These are phyloP conservation scores for Diadophis punctatus DNA, from an alignment of 2,113 vertebrate genomes.

Conservation along the genomic window DNA sequence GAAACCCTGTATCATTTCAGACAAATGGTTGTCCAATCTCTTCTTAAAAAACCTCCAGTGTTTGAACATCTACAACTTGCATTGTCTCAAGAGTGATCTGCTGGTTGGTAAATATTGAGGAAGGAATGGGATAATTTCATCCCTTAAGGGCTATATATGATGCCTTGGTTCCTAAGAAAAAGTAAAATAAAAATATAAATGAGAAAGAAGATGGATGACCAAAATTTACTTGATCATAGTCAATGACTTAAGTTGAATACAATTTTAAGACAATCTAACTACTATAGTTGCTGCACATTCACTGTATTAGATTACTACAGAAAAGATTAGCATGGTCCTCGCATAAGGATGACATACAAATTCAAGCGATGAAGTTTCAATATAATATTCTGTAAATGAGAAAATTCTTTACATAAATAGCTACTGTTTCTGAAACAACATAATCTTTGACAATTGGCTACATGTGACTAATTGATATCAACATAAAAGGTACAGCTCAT, in stretches of 20 bases:
- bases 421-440: conserved; percentile 18
- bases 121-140: not conserved
- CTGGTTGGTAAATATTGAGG: not conserved
- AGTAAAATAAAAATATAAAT: not conserved
- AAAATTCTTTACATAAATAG: conserved; percentile 19
- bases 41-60: not conserved
- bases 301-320: not conserved
- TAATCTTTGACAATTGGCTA: not conserved
- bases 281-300: not conserved
- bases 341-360: not conserved
- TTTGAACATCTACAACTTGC: not conserved
- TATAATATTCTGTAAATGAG: conserved; percentile 21
- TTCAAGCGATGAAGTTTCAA: not conserved
- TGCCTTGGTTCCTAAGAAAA: not conserved
- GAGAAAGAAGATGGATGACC: not conserved
- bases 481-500: not conserved
- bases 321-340: not conserved
- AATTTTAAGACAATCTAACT: not conserved
- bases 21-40: not conserved
- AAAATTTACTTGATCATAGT: not conserved
- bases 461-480: conserved; percentile 24
- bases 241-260: not conserved
- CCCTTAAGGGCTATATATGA: not conserved
- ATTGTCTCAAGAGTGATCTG: not conserved
- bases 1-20: not conserved